A percentile compares a stretch with the other conserved stretches of the same genome.
Conservation (phyloP, 2,113 vertebrate species). For the Petroica traversi region DNA sequence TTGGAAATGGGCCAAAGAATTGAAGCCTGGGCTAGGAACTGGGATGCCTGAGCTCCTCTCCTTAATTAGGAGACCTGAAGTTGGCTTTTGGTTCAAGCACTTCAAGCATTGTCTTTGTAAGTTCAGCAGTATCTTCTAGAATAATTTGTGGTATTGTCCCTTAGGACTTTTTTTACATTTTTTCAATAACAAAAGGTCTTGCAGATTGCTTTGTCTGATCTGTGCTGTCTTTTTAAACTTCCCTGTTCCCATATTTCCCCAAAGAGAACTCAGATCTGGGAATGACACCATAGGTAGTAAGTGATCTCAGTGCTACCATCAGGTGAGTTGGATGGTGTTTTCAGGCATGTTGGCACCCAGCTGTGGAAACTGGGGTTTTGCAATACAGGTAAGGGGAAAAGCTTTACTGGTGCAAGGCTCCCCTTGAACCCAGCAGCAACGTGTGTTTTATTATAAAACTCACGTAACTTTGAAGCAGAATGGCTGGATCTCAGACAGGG, state of each 20-base stretch:
- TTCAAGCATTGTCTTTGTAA: rapidly evolving
- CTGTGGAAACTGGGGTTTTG: neutral
- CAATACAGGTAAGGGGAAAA: rapidly evolving
- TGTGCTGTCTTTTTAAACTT: neutral
- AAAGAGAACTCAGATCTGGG: neutral
- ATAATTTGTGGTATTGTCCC: neutral
- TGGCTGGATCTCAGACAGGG: neutral
- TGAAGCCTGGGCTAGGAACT: neutral
- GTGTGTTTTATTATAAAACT: neutral
- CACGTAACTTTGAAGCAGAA: neutral
- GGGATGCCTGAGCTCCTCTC: rapidly evolving
- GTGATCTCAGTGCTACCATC: neutral
- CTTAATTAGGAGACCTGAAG: neutral
- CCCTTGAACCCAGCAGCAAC: neutral
- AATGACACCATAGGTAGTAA: neutral
- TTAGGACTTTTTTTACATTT: neutral
- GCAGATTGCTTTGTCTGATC: neutral
- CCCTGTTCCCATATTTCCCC: neutral
- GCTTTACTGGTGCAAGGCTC: neutral
- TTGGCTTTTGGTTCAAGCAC: neutral
- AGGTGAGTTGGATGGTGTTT: neutral
- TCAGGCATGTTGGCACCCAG: neutral
- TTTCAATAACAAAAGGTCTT: neutral
- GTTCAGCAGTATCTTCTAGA: neutral
- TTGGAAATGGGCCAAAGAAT: neutral